A percentile compares a stretch with the other conserved stretches of the same genome.
These are phyloP conservation scores for Pristionchus entomophagus DNA, from an alignment of 2,888 invertebrate genomes.

Conservation along the genomic window DNA sequence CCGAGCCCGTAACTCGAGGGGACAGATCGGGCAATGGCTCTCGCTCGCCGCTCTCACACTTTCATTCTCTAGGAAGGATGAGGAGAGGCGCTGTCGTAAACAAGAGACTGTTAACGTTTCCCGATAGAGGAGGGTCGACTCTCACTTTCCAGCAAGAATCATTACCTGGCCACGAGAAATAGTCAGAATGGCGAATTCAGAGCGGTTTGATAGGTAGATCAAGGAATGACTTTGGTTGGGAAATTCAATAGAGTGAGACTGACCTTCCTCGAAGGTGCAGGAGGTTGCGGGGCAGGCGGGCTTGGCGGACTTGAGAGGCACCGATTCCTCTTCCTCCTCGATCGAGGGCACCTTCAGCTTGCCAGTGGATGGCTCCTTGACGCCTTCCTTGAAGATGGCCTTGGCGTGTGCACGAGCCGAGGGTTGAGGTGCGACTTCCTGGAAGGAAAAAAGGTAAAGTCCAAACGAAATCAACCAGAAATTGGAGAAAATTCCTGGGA, in stretches of 20 bases:
- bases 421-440: neutral
- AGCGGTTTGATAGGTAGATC: no score
- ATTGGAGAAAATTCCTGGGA: no score
- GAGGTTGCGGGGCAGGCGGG: conserved; percentile 45
- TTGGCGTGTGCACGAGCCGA: conserved; percentile 10
- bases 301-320: conserved; percentile 43
- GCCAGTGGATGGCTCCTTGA: conserved; percentile 26
- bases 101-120: conserved; percentile 32
- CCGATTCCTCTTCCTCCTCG: conserved; percentile 20
- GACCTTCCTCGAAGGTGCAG: conserved; percentile 45
- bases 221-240: no score
- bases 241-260: neutral
- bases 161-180: no score
- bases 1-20: conserved; percentile 4
- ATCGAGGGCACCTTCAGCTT: conserved; percentile 39
- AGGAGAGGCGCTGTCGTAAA: conserved; percentile 9
- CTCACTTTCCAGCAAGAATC: neutral
- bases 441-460: neutral
- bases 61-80: conserved; percentile 6
- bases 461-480: no score
- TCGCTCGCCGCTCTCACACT: conserved; percentile 13
- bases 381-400: conserved; percentile 46
- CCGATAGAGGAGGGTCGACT: neutral
- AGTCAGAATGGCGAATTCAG: no score
- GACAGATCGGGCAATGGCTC: conserved; percentile 19